phyloP scores from a whole-genome alignment of 2,797 vertebrate genomes.

The Enteromius radiatus region DNA sequence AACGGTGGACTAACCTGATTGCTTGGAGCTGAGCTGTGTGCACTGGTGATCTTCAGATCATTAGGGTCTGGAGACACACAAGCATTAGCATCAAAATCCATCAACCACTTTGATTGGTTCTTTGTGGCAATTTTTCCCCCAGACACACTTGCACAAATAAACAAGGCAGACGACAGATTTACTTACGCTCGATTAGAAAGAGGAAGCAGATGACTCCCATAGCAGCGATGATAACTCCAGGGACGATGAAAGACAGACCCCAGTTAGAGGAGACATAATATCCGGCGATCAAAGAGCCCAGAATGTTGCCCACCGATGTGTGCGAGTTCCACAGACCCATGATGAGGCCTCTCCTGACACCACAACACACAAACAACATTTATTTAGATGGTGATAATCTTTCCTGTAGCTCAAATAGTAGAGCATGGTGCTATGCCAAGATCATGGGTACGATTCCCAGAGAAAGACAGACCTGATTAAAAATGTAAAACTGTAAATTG shows the following conservation, averaged over 20 bases:
- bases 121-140: background rate
- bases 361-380: background rate
- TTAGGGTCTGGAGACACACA: slow-evolving; percentile 83
- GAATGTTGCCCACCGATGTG: slow-evolving; percentile 94
- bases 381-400: background rate
- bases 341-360: slow-evolving; percentile 89
- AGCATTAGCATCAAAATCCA: background rate
- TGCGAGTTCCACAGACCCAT: slow-evolving; percentile 99
- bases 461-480: no score
- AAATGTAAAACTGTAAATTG: no score
- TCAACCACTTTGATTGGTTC: background rate
- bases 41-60: slow-evolving; percentile 82
- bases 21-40: slow-evolving; percentile 62
- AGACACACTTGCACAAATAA: slow-evolving; percentile 72
- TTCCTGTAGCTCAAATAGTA: no score
- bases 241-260: slow-evolving; percentile 93
- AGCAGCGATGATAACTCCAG: slow-evolving; percentile 82
- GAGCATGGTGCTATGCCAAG: no score
- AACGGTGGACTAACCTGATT: slow-evolving; percentile 75
- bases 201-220: slow-evolving; percentile 91
- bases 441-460: no score
- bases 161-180: background rate
- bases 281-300: slow-evolving; percentile 91
- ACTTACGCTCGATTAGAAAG: slow-evolving; percentile 95
- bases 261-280: slow-evolving; percentile 88